A percentile compares a stretch with the other conserved stretches of the same genome.
These are phyloP conservation scores for Drosophila albomicans DNA, from an alignment of 1,140 invertebrate genomes.

Conservation along the genomic window DNA sequence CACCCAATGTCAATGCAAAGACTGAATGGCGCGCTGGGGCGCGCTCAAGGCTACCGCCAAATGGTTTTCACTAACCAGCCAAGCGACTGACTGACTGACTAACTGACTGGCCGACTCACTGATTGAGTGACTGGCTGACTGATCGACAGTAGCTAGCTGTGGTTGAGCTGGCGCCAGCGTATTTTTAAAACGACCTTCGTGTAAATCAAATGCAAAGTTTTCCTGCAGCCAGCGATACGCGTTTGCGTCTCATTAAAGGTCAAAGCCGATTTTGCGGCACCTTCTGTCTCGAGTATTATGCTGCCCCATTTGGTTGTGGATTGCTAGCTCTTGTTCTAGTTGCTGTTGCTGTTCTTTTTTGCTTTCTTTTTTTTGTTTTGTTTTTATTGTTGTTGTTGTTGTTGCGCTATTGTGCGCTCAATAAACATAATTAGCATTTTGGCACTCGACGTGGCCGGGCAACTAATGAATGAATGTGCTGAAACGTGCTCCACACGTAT, in stretches of 20 bases:
- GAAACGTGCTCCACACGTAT: constrained; percentile 48
- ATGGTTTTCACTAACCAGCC: constrained; percentile 42
- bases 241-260: constrained; percentile 74
- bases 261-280: constrained; percentile 69
- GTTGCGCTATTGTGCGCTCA: constrained; percentile 60
- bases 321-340: constrained; percentile 7
- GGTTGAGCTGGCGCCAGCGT: constrained; percentile 44
- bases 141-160: constrained; percentile 56
- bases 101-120: constrained; percentile 22
- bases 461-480: constrained; percentile 75
- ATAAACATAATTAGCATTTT: constrained; percentile 83
- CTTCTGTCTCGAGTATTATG: constrained; percentile 39
- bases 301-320: constrained; percentile 5
- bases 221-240: constrained; percentile 59
- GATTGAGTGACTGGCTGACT: constrained; percentile 42
- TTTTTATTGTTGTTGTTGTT: constrained; percentile 34
- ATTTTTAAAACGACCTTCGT: constrained; percentile 81
- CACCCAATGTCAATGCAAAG: constrained; percentile 70
- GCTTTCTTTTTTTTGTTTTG: background rate
- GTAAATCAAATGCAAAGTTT: constrained; percentile 80
- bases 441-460: constrained; percentile 70
- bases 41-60: constrained; percentile 71
- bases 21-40: constrained; percentile 62
- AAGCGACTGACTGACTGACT: background rate
- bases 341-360: background rate